phyloP scores from a whole-genome alignment of 2,797 vertebrate species.

The Amblyraja radiata region DNA sequence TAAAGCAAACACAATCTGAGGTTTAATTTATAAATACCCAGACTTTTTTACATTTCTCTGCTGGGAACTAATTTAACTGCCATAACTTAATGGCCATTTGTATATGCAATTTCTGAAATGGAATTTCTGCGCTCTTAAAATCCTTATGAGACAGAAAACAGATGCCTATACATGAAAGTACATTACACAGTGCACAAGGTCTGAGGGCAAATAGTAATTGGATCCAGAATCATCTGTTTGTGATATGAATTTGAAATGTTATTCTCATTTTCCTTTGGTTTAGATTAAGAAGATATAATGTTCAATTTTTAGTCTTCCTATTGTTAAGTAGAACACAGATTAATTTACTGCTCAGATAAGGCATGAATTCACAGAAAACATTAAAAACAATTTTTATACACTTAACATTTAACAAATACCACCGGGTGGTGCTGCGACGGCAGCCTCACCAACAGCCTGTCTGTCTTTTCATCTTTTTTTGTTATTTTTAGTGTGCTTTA shows the following conservation, averaged over 20 bases:
- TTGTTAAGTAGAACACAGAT: background rate
- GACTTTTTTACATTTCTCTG: background rate
- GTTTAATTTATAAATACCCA: background rate
- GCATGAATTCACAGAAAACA: background rate
- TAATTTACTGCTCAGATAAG: background rate
- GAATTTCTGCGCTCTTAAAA: background rate
- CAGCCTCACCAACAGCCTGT: too few relatives aligned
- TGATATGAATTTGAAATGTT: background rate
- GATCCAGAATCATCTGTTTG: background rate
- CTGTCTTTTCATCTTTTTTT: too few relatives aligned
- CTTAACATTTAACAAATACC: background rate
- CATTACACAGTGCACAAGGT: background rate
- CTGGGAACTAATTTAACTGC: constrained; percentile 28
- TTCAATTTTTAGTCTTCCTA: background rate
- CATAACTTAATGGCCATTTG: background rate
- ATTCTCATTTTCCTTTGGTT: background rate
- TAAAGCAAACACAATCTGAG: background rate
- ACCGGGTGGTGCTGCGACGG: too few relatives aligned
- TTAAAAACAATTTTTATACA: background rate
- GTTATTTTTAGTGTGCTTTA: too few relatives aligned
- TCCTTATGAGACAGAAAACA: background rate
- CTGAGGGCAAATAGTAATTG: background rate
- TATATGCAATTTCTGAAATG: background rate
- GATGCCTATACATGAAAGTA: background rate
- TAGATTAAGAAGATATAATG: background rate